Evolutionary conservation across 2,113 vertebrate genomes (phyloP).

Genomic region (Phalacrocorax aristotelis): DNA sequence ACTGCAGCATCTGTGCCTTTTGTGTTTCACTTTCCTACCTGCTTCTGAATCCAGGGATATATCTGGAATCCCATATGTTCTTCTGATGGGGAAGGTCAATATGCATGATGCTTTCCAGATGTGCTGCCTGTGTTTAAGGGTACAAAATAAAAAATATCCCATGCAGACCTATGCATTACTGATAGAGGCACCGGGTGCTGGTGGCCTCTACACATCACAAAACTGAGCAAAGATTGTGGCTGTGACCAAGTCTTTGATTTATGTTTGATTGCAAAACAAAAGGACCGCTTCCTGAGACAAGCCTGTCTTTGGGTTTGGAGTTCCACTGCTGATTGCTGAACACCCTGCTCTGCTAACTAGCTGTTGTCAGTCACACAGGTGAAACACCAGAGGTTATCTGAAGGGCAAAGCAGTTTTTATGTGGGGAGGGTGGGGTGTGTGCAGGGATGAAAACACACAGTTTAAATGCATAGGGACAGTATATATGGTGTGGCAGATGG

Average conservation of each 20-base stretch:
- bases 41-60: not conserved
- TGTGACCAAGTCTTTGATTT: not conserved
- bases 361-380: not conserved
- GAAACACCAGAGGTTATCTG: not conserved
- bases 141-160: not conserved
- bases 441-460: not conserved
- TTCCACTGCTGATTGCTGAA: not conserved
- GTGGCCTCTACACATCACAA: not conserved
- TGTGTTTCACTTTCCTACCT: not conserved
- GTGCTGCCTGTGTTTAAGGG: not conserved
- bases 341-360: not conserved
- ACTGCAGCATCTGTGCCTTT: not conserved
- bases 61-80: fast-evolving
- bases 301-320: not conserved
- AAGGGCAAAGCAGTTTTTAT: not conserved
- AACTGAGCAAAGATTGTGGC: not conserved
- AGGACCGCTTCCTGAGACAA: not conserved
- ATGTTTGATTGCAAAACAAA: not conserved
- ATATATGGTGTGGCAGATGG: not conserved
- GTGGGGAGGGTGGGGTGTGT: not conserved
- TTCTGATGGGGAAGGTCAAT: not conserved
- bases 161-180: not conserved
- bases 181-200: not conserved
- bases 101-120: not conserved
- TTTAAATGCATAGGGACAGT: not conserved